These are phyloP conservation scores for Colletes collaris DNA, from an alignment of 2,888 invertebrate species.

Conservation along the genomic window DNA sequence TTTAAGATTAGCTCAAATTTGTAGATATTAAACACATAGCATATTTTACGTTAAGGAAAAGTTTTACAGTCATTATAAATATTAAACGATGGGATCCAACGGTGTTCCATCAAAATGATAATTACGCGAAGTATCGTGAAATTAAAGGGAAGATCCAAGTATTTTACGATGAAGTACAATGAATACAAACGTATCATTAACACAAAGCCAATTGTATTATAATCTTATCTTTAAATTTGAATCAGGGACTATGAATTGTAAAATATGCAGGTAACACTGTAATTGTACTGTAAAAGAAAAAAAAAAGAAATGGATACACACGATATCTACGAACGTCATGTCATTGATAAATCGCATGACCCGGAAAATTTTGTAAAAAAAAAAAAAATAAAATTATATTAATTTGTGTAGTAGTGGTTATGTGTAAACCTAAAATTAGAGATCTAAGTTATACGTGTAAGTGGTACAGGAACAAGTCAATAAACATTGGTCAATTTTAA, in stretches of 20 bases:
- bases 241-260: constrained; percentile 65
- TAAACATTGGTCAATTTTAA: constrained; percentile 69
- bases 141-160: constrained; percentile 35
- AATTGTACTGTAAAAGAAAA: constrained; percentile 33
- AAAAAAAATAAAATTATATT: constrained; percentile 34
- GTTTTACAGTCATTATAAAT: constrained; percentile 19
- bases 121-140: constrained; percentile 20
- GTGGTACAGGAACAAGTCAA: constrained; percentile 62
- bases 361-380: constrained; percentile 55
- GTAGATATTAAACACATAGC: constrained; percentile 59
- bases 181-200: constrained; percentile 58
- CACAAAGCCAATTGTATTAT: constrained; percentile 50
- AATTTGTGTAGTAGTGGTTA: constrained; percentile 32
- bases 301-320: constrained; percentile 20
- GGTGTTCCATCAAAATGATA: constrained; percentile 16
- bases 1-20: constrained; percentile 56
- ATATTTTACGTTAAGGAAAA: constrained; percentile 31
- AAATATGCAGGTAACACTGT: constrained; percentile 58
- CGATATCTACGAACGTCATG: constrained; percentile 27
- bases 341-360: constrained; percentile 31
- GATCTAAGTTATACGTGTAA: constrained; percentile 50
- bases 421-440: constrained; percentile 37
- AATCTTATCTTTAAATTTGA: constrained; percentile 56
- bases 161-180: constrained; percentile 67
- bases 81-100: constrained; percentile 10